Conservation (phyloP, 2,888 invertebrate genomes). For the Melanostoma scalare region DNA sequence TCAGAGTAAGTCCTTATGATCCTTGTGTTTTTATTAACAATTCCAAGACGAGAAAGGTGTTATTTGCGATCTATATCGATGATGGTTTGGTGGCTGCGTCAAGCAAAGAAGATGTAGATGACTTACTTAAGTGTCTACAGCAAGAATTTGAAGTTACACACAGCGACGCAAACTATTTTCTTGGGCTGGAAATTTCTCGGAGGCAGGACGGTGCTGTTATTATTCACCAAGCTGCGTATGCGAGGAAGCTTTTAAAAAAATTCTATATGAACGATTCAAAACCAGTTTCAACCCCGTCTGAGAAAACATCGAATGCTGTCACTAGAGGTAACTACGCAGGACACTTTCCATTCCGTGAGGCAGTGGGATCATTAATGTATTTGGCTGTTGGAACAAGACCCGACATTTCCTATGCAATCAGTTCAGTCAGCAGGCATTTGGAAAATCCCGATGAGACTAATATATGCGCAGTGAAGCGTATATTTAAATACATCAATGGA, state of each 20-base stretch:
- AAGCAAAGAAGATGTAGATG: slow-evolving; percentile 1
- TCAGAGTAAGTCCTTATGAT: slow-evolving; percentile 32
- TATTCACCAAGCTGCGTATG: slow-evolving; percentile 34
- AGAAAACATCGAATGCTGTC: too few relatives aligned
- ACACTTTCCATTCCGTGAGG: too few relatives aligned
- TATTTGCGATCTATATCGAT: slow-evolving; percentile 74
- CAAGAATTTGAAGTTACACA: not conserved
- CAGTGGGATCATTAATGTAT: too few relatives aligned
- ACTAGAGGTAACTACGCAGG: too few relatives aligned
- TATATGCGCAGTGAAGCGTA: slow-evolving; percentile 21
- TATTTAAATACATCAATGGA: too few relatives aligned
- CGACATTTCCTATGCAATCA: slow-evolving; percentile 6
- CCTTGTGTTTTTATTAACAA: slow-evolving; percentile 21
- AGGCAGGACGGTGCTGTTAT: slow-evolving; percentile 18
- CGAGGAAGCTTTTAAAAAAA: slow-evolving; percentile 9
- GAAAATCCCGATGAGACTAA: not conserved
- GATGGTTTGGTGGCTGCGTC: slow-evolving; percentile 44
- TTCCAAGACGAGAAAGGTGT: slow-evolving; percentile 21
- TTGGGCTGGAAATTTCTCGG: slow-evolving; percentile 34
- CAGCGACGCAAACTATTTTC: slow-evolving; percentile 6
- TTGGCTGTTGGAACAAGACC: too few relatives aligned
- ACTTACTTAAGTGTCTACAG: not conserved
- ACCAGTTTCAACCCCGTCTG: too few relatives aligned
- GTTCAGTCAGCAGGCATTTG: slow-evolving; percentile 10
- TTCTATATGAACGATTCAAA: slow-evolving; percentile 30